These are phyloP conservation scores for Molossus alvarezi DNA, from an alignment of 2,797 vertebrate species.

Conservation along the genomic window DNA sequence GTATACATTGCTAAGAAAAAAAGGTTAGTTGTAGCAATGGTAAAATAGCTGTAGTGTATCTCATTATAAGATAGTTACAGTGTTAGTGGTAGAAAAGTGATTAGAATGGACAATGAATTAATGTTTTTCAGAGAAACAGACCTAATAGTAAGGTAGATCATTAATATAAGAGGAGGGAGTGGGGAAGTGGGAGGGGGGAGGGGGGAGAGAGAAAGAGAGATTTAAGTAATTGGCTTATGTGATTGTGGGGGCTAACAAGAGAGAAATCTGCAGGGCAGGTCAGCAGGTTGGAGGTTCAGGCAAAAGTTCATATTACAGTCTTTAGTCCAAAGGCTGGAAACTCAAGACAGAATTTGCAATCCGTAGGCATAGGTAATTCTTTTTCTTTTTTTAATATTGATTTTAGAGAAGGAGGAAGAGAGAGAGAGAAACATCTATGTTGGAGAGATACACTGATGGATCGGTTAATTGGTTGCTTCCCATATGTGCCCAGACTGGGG, in stretches of 20 bases:
- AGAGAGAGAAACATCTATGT: no score
- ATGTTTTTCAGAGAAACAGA: background rate
- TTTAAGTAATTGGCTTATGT: background rate
- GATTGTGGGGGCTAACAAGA: background rate
- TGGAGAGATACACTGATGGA: no score
- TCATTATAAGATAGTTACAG: background rate
- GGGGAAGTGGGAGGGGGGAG: no score
- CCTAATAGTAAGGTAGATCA: background rate
- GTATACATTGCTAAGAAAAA: conserved; percentile 43
- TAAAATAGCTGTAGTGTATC: background rate
- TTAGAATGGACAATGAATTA: conserved; percentile 1
- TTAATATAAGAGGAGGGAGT: background rate
- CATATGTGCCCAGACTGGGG: no score
- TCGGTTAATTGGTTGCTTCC: no score
- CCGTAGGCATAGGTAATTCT: background rate
- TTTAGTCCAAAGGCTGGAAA: background rate
- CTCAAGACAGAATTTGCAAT: conserved; percentile 4
- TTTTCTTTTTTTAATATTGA: background rate
- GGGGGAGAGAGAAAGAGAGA: background rate
- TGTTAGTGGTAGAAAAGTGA: background rate
- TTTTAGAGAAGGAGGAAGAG: no score
- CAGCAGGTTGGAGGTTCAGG: background rate
- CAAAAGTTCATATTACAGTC: background rate
- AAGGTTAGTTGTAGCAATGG: background rate
- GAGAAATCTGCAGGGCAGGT: background rate